These are phyloP conservation scores for Aurelia sp. DNA, from an alignment of 30 jellyfish, hydroid and myxozoan genomes.

Conservation along the genomic window DNA sequence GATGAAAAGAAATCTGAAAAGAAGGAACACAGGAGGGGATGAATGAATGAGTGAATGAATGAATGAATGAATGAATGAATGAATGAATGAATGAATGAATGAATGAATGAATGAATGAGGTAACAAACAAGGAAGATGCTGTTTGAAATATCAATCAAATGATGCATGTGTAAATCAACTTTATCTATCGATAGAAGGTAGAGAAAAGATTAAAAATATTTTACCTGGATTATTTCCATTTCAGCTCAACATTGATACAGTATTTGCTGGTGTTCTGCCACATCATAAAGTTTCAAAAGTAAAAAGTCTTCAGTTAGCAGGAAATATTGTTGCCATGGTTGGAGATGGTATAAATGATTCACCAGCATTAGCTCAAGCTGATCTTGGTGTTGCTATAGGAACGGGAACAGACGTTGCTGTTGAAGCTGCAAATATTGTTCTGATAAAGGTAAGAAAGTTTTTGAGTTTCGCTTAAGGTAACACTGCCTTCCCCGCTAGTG, in stretches of 20 bases:
- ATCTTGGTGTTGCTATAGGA: conserved; percentile 99
- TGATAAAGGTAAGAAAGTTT: conserved; percentile 70
- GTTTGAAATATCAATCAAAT: too few species aligned
- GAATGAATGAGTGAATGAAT: neutral
- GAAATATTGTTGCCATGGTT: conserved; percentile 96
- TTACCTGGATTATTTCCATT: neutral
- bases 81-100: too few species aligned
- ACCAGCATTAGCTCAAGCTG: conserved; percentile 99
- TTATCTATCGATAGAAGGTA: too few species aligned
- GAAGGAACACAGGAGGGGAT: too few species aligned
- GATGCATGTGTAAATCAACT: too few species aligned
- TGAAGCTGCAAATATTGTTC: conserved; percentile 98
- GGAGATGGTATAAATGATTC: conserved; percentile 99
- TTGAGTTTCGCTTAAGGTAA: neutral
- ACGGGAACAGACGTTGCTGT: conserved; percentile 99
- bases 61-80: too few species aligned
- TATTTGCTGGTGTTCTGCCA: conserved; percentile 94
- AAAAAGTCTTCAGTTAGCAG: conserved; percentile 84
- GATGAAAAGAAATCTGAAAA: too few species aligned
- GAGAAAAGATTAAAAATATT: neutral
- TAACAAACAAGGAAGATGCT: too few species aligned
- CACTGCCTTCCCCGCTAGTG: neutral
- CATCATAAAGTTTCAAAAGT: conserved; percentile 94
- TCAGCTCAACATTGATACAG: conserved; percentile 71
- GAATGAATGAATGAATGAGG: too few species aligned